phyloP scores from a whole-genome alignment of 2,113 vertebrate genomes.

The Butorides virescens region DNA sequence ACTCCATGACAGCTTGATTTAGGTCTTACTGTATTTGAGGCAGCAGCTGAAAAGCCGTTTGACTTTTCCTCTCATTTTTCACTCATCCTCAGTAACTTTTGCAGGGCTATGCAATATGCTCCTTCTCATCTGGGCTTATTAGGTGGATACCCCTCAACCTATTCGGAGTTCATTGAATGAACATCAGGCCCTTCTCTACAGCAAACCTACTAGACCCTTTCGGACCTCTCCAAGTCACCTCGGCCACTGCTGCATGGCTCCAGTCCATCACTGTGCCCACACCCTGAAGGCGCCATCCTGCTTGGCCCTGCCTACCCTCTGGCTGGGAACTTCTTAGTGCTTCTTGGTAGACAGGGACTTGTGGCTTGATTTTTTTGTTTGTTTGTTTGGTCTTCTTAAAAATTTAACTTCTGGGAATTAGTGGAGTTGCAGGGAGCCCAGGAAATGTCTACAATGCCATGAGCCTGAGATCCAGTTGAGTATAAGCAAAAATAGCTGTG shows the following conservation, averaged over 20 bases:
- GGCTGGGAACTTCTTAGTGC: neutral
- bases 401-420: neutral
- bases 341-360: neutral
- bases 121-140: neutral
- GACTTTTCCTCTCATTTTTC: neutral
- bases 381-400: neutral
- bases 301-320: neutral
- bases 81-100: neutral
- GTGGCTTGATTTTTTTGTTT: neutral
- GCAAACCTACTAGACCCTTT: neutral
- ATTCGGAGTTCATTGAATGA: neutral
- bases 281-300: neutral
- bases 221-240: neutral
- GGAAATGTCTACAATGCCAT: neutral
- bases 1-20: neutral
- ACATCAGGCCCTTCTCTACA: neutral
- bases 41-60: neutral
- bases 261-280: fast-evolving
- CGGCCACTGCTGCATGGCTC: neutral
- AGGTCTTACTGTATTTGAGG: neutral
- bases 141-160: neutral
- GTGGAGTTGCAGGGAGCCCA: neutral
- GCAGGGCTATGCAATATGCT: neutral
- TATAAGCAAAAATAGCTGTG: neutral
- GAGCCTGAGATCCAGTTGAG: neutral